A percentile compares a stretch with the other conserved stretches of the same genome.
Conservation (phyloP, 2,888 invertebrate genomes). For the Agonopterix arenella region DNA sequence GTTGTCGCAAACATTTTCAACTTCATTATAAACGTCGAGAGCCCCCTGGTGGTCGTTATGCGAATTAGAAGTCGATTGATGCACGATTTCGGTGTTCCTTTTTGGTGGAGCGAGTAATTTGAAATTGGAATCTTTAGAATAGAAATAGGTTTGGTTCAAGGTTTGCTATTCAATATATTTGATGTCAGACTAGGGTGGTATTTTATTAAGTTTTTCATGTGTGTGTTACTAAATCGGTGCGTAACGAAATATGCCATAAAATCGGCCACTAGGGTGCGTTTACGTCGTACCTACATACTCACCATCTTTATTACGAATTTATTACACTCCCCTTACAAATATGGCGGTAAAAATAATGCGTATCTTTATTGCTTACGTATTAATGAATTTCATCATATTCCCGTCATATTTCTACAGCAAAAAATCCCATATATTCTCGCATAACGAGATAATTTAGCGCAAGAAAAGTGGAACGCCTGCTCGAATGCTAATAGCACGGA, state of each 20-base stretch:
- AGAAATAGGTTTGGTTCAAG: too few relatives aligned
- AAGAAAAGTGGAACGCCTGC: conserved; percentile 32
- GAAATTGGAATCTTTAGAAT: too few relatives aligned
- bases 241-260: conserved; percentile 38
- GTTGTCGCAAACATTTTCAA: conserved; percentile 42
- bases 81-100: not conserved
- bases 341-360: conserved; percentile 40
- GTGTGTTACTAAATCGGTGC: conserved; percentile 24
- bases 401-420: conserved; percentile 14
- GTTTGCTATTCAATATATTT: too few relatives aligned
- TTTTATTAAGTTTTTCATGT: too few relatives aligned
- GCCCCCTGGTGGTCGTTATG: conserved; percentile 27
- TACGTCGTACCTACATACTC: conserved; percentile 28
- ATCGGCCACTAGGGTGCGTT: conserved; percentile 34
- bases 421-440: conserved; percentile 13
- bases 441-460: conserved; percentile 20
- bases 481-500: conserved; percentile 30
- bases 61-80: conserved; percentile 21
- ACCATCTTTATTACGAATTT: conserved; percentile 55
- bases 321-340: conserved; percentile 39
- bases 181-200: too few relatives aligned
- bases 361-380: conserved; percentile 51
- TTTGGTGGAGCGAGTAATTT: not conserved
- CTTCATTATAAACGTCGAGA: conserved; percentile 41
- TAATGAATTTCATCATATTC: conserved; percentile 42